Conservation (phyloP, 1,140 invertebrate species). For the Phortica variegata region DNA sequence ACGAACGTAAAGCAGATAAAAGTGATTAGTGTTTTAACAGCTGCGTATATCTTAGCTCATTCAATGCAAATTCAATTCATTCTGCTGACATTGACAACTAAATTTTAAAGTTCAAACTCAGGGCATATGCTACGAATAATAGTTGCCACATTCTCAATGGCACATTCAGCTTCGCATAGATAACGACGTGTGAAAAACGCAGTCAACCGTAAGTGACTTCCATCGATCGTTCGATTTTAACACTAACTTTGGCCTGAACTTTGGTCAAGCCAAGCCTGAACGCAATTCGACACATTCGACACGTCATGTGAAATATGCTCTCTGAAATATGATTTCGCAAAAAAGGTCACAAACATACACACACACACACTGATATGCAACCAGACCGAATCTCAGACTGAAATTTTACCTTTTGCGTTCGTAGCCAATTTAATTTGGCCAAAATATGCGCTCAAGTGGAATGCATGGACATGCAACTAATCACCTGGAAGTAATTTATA, state of each 20-base stretch:
- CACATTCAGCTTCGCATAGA: constrained; percentile 10
- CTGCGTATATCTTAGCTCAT: too few species aligned
- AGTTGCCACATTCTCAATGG: constrained; percentile 15
- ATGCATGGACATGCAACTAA: constrained; percentile 46
- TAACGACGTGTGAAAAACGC: constrained; percentile 43
- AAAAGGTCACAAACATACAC: not conserved
- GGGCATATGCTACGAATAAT: constrained; percentile 19
- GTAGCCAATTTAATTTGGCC: constrained; percentile 20
- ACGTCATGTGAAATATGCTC: constrained; percentile 28
- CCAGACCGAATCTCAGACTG: not conserved
- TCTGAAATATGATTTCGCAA: too few species aligned
- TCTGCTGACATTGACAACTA: too few species aligned
- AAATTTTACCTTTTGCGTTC: constrained; percentile 19
- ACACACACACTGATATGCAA: not conserved
- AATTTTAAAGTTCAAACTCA: too few species aligned
- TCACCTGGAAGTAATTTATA: constrained; percentile 51
- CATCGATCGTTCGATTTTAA: too few species aligned
- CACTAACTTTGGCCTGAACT: constrained; percentile 26
- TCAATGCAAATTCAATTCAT: too few species aligned
- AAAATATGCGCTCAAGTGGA: constrained; percentile 32
- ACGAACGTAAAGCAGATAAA: not conserved
- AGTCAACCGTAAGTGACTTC: constrained; percentile 42
- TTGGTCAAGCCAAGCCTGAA: constrained; percentile 7
- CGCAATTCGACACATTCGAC: too few species aligned
- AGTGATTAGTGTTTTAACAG: not conserved